Percentiles rank a stretch among this genome's conserved stretches.
phyloP scores from a whole-genome alignment of 2,888 invertebrate genomes.

The Yponomeuta evonymella region DNA sequence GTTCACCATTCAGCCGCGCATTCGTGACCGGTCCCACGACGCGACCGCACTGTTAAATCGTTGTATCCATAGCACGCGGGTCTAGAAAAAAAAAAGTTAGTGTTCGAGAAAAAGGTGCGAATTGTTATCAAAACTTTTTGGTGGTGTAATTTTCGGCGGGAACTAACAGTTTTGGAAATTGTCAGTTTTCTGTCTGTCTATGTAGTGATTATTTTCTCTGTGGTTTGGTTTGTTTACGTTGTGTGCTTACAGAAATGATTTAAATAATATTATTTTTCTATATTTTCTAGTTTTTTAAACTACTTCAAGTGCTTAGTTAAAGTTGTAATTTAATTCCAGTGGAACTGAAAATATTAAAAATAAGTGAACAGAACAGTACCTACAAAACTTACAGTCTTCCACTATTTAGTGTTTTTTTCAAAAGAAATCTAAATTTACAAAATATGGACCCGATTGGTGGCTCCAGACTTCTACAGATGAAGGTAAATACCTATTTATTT shows the following conservation, averaged over 20 bases:
- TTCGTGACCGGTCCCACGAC: conserved; percentile 15
- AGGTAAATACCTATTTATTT: conserved; percentile 39
- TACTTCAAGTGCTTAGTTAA: neutral
- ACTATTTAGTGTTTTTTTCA: conserved; percentile 29
- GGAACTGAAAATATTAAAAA: neutral
- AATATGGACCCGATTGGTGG: conserved; percentile 62
- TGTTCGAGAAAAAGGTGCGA: neutral
- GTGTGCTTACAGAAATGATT: conserved; percentile 57
- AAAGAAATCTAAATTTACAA: neutral
- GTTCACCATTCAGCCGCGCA: conserved; percentile 29
- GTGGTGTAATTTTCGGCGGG: conserved; percentile 25
- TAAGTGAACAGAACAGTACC: conserved; percentile 9
- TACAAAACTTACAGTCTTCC: conserved; percentile 34
- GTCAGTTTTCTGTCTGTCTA: neutral
- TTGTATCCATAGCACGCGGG: neutral
- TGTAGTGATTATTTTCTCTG: no score
- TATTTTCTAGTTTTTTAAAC: conserved; percentile 23
- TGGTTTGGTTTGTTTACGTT: conserved; percentile 24
- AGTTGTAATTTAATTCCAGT: neutral
- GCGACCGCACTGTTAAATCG: conserved; percentile 12
- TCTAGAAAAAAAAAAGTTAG: neutral
- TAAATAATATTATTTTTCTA: conserved; percentile 33
- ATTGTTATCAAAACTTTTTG: neutral
- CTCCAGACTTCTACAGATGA: conserved; percentile 65
- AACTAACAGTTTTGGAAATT: conserved; percentile 24